Percentiles rank a stretch among this genome's conserved stretches.
Conservation (phyloP, 1,140 invertebrate genomes). For the Spodoptera frugiperda region DNA sequence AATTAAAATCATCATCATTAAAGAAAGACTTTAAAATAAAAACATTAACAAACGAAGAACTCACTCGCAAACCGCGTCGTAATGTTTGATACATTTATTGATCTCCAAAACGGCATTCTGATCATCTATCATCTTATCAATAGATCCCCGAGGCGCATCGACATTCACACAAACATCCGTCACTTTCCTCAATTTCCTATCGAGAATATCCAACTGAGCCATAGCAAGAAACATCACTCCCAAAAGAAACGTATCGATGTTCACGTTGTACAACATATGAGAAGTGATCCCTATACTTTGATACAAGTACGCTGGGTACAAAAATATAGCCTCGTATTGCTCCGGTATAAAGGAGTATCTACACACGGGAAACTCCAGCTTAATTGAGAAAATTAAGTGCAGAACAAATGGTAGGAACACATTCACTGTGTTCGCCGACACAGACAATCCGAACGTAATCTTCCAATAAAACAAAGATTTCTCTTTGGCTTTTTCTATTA, state of each 20-base stretch:
- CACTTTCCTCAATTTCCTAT: slow-evolving; percentile 61
- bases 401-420: slow-evolving; percentile 61
- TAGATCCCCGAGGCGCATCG: neutral
- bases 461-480: slow-evolving; percentile 60
- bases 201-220: slow-evolving; percentile 72
- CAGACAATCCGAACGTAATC: slow-evolving; percentile 61
- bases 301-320: slow-evolving; percentile 70
- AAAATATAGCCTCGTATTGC: slow-evolving; percentile 53
- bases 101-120: slow-evolving; percentile 51
- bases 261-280: slow-evolving; percentile 66
- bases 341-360: slow-evolving; percentile 71
- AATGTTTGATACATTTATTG: slow-evolving; percentile 66
- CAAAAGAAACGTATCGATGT: slow-evolving; percentile 71
- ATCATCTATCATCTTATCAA: slow-evolving; percentile 7
- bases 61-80: slow-evolving; percentile 63
- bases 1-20: neutral
- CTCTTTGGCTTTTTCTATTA: slow-evolving; percentile 63
- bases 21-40: too few relatives aligned
- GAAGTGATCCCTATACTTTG: slow-evolving; percentile 71
- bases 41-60: slow-evolving; percentile 23
- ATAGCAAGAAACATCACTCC: slow-evolving; percentile 68
- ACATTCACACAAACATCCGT: slow-evolving; percentile 37
- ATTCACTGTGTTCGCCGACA: slow-evolving; percentile 62
- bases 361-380: slow-evolving; percentile 62
- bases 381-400: slow-evolving; percentile 58